Percentiles rank a stretch among this genome's conserved stretches.
Conservation (phyloP, 1,140 invertebrate genomes). For the Babylonia areolata region DNA sequence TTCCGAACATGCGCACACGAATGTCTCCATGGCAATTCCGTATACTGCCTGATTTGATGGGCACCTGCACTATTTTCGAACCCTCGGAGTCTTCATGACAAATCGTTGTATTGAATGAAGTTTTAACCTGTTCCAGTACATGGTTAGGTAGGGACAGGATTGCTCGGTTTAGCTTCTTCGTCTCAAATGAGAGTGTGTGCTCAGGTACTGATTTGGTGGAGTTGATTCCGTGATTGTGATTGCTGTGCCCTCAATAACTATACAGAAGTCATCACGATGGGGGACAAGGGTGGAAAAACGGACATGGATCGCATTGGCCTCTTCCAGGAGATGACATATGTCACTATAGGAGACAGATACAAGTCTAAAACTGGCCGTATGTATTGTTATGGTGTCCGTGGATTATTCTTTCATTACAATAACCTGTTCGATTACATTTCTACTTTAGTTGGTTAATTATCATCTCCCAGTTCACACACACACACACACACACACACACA, state of each 20-base stretch:
- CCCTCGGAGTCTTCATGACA: neutral
- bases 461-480: too few relatives aligned
- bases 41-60: constrained; percentile 55
- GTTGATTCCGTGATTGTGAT: too few relatives aligned
- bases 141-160: neutral
- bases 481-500: too few relatives aligned
- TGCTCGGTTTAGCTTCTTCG: neutral
- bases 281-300: constrained; percentile 80
- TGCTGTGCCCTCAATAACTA: neutral
- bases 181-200: neutral
- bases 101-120: neutral
- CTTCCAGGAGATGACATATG: constrained; percentile 75
- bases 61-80: neutral
- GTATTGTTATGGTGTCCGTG: neutral
- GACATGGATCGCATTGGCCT: constrained; percentile 76
- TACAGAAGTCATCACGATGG: constrained; percentile 52
- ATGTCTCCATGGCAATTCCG: constrained; percentile 69
- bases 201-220: neutral
- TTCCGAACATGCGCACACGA: constrained; percentile 55
- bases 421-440: too few relatives aligned
- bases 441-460: too few relatives aligned
- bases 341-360: constrained; percentile 73
- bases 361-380: constrained; percentile 41
- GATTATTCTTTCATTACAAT: too few relatives aligned
- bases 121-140: neutral